These are phyloP conservation scores for Noctua pronuba DNA, from an alignment of 2,888 invertebrate genomes.

Conservation along the genomic window DNA sequence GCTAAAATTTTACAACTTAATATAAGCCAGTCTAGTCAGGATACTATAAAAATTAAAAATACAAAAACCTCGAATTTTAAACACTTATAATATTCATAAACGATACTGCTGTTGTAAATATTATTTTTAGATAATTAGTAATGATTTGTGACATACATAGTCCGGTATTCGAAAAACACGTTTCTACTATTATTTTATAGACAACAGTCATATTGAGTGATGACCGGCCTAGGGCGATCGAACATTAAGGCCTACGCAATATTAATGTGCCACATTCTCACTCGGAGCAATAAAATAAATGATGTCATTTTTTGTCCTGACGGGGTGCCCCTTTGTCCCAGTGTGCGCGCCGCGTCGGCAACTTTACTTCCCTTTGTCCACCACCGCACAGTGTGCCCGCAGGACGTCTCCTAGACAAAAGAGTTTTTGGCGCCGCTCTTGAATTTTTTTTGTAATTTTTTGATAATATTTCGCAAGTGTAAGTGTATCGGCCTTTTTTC, in stretches of 20 bases:
- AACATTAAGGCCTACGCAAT: constrained; percentile 87
- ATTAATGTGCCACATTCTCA: constrained; percentile 89
- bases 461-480: constrained; percentile 78
- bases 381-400: constrained; percentile 78
- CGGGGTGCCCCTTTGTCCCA: constrained; percentile 85
- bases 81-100: constrained; percentile 36
- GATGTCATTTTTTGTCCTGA: constrained; percentile 90
- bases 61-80: constrained; percentile 48
- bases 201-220: constrained; percentile 76
- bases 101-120: constrained; percentile 56
- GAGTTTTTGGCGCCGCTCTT: constrained; percentile 87
- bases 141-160: constrained; percentile 53
- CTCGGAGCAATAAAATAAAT: constrained; percentile 90
- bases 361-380: constrained; percentile 81
- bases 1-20: constrained; percentile 58
- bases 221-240: constrained; percentile 86
- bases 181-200: constrained; percentile 63
- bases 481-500: constrained; percentile 84
- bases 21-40: constrained; percentile 35
- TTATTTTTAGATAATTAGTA: constrained; percentile 50
- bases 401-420: constrained; percentile 88
- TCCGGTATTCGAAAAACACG: constrained; percentile 56
- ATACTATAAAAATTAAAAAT: constrained; percentile 31
- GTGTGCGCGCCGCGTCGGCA: constrained; percentile 81
- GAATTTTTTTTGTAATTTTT: constrained; percentile 77